Evolutionary conservation across 2,113 vertebrate genomes (phyloP).

Genomic region (Murina feae): DNA sequence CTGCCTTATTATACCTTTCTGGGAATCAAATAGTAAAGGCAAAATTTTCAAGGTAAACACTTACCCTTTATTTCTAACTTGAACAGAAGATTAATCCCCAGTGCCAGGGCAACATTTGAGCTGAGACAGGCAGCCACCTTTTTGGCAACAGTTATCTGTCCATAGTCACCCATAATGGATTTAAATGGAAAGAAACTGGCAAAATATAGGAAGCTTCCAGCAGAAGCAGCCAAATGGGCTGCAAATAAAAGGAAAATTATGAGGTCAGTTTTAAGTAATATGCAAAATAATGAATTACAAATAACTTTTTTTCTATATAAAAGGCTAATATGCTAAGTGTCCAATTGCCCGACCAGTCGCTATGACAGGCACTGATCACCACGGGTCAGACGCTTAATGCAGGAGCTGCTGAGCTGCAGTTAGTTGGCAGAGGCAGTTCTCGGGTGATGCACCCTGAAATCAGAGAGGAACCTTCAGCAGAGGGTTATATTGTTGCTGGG

Average conservation of each 20-base stretch:
- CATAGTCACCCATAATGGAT: constrained; percentile 90
- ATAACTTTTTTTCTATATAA: background rate
- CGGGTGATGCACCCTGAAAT: too few relatives aligned
- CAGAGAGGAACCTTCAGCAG: too few relatives aligned
- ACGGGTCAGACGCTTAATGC: too few relatives aligned
- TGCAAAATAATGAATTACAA: constrained; percentile 11
- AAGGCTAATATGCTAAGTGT: too few relatives aligned
- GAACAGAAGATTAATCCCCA: constrained; percentile 92
- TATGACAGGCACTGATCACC: too few relatives aligned
- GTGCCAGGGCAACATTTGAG: constrained; percentile 95
- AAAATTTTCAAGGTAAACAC: constrained; percentile 27
- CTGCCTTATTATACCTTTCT: background rate
- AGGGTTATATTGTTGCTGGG: too few relatives aligned
- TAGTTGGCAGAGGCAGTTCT: too few relatives aligned
- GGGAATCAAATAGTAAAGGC: background rate
- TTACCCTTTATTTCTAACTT: constrained; percentile 96
- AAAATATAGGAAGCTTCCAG: constrained; percentile 93
- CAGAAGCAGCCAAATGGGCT: constrained; percentile 89
- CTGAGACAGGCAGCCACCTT: constrained; percentile 93
- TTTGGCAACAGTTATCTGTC: constrained; percentile 86
- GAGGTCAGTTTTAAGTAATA: background rate
- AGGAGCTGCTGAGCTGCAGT: too few relatives aligned
- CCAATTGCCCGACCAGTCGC: too few relatives aligned
- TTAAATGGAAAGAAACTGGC: constrained; percentile 95
- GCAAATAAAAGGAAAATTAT: constrained; percentile 32